Base-by-base conservation (phyloP, 2,113 vertebrate species). In the Limanda limanda region DNA sequence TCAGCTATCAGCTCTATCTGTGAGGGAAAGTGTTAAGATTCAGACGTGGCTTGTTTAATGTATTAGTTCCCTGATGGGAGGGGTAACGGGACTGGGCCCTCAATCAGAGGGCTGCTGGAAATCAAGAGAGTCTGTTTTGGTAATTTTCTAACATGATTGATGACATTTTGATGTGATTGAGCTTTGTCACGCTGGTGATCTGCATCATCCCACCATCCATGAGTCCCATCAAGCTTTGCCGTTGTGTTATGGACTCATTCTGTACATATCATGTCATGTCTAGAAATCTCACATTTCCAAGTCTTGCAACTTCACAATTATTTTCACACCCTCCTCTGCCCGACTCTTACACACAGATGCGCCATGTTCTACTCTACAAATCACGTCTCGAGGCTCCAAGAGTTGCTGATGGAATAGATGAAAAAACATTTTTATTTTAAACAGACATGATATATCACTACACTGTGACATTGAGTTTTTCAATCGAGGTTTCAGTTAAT, bases 1-100 rank as follows among this genome's bases (percentile, higher is more conserved):
- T 93, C 87, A 79, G 82, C 79, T 84, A 92, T 94, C 92, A 90
- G 90, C 72, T 81, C 84, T 74, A 87, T 91, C 89, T 83, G 82
- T 88, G 86, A 89, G 85, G 79, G 58, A 86, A 75, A 88, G 88
- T 60, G 71, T 86, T 85, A 83, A 88, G 90, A 92, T 88, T 89
- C 87, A 86, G 76, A 65, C 87, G 72, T 60, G 82, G 86, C 87
- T 65, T 79, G 79, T 84, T 85, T 85, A 89, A 92, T 92, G 83
- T 88, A 92, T 89, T 54, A 51, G 71, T 68, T 71, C 51, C 45
- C 63, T 80, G 68, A 81, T 85, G 76, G 68, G 75, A 76, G 80
- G 11, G 80, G 78, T 80, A 70, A 74, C 82, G 65, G 67, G 57
- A 77, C 40, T 48, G 66, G n/a, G 56, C 55, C 58, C 37, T 83